A percentile compares a stretch with the other conserved stretches of the same genome.
Conservation (phyloP, 1,140 invertebrate species). For the Myzus persicae region DNA sequence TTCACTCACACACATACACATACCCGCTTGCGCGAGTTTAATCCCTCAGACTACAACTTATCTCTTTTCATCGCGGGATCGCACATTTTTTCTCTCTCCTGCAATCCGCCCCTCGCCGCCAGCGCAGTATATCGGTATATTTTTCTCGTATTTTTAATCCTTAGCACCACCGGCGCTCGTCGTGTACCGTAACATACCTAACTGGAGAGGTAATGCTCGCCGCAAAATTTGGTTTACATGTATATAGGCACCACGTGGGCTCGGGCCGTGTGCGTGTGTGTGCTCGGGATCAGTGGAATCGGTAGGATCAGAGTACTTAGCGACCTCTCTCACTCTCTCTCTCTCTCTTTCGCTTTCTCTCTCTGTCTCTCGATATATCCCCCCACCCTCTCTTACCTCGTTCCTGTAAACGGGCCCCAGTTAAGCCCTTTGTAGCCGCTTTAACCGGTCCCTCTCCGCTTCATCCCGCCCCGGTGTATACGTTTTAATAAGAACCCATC, state of each 20-base stretch:
- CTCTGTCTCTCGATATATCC: background rate
- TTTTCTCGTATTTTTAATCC: conserved; percentile 45
- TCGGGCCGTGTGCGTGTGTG: background rate
- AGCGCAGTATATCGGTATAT: background rate
- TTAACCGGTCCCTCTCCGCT: conserved; percentile 4
- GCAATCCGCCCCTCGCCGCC: background rate
- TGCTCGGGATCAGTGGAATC: conserved; percentile 41
- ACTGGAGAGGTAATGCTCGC: background rate
- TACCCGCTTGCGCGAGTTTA: background rate
- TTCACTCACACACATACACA: background rate
- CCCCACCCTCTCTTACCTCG: too few species aligned
- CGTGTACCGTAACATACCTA: background rate
- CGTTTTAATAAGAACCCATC: conserved; percentile 45
- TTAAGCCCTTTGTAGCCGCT: conserved; percentile 51
- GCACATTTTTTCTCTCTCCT: conserved; percentile 10
- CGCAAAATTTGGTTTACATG: conserved; percentile 20
- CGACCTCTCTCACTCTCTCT: background rate
- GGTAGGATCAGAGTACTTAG: conserved; percentile 42
- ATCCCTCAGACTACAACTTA: conserved; percentile 29
- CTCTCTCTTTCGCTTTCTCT: background rate
- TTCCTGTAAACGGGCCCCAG: background rate
- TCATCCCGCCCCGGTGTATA: background rate
- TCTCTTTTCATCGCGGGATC: conserved; percentile 26
- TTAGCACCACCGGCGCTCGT: background rate
- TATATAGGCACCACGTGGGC: background rate